Percentiles rank a stretch among this genome's conserved stretches.
These are phyloP conservation scores for Heloderma charlesbogerti DNA, from an alignment of 2,113 vertebrate genomes.

Conservation along the genomic window DNA sequence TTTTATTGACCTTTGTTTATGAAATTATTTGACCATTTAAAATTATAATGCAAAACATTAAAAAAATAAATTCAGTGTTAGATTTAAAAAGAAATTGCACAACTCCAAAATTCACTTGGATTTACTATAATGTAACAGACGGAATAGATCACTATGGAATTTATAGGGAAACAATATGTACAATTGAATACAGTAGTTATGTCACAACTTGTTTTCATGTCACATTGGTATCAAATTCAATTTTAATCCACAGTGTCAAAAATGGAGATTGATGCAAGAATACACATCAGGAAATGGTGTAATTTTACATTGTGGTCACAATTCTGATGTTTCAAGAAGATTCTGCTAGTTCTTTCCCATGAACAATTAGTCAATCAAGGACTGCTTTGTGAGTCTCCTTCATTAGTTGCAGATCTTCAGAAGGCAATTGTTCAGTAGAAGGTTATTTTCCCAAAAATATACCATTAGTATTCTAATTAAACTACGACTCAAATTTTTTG, in stretches of 20 bases:
- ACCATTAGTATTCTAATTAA: rapidly evolving
- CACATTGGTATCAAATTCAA: constrained; percentile 20
- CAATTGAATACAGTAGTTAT: not conserved
- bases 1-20: constrained; percentile 67
- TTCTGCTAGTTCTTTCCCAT: not conserved
- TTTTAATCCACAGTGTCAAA: constrained; percentile 50
- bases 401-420: not conserved
- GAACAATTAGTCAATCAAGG: not conserved
- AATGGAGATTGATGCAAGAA: not conserved
- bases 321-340: not conserved
- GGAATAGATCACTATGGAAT: constrained; percentile 25
- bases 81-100: constrained; percentile 46
- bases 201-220: constrained; percentile 47
- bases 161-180: constrained; percentile 45
- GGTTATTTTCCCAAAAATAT: rapidly evolving
- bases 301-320: not conserved
- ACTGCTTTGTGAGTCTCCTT: not conserved
- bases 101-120: constrained; percentile 20
- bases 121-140: constrained; percentile 37
- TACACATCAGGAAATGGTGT: not conserved
- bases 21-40: constrained; percentile 61
- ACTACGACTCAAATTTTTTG: rapidly evolving
- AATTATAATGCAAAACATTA: constrained; percentile 59
- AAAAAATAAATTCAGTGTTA: constrained; percentile 67
- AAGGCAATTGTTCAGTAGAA: not conserved